A percentile compares a stretch with the other conserved stretches of the same genome.
Conservation (phyloP, 2,888 invertebrate species). For the Cataglyphis livida region DNA sequence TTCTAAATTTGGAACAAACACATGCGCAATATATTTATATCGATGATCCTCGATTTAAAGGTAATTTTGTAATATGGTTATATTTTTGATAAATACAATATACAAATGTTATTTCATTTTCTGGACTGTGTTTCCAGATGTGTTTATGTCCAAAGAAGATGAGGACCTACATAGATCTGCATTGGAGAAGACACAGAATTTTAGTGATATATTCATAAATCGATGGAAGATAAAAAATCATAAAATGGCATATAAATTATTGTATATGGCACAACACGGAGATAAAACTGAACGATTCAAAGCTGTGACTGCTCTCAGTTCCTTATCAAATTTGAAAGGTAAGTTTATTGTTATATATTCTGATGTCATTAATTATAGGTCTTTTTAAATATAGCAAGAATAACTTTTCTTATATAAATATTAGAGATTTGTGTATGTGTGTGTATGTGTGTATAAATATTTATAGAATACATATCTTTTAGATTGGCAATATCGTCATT, state of each 20-base stretch:
- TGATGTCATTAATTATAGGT: background rate
- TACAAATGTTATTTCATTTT: background rate
- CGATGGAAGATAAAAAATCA: slow-evolving; percentile 89
- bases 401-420: background rate
- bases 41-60: slow-evolving; percentile 85
- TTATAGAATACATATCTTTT: slow-evolving; percentile 63
- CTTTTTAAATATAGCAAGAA: background rate
- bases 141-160: slow-evolving; percentile 73
- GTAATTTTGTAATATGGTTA: slow-evolving; percentile 64
- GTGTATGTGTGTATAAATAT: background rate
- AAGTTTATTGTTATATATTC: background rate
- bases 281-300: slow-evolving; percentile 88
- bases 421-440: background rate
- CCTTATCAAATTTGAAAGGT: slow-evolving; percentile 89
- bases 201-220: slow-evolving; percentile 79
- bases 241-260: slow-evolving; percentile 89
- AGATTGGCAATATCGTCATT: slow-evolving; percentile 89
- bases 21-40: slow-evolving; percentile 87
- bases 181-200: slow-evolving; percentile 68
- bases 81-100: background rate
- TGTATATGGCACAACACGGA: slow-evolving; percentile 90
- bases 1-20: slow-evolving; percentile 83
- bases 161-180: slow-evolving; percentile 73
- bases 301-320: slow-evolving; percentile 89
- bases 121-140: slow-evolving; percentile 70